Evolutionary conservation across 1,140 invertebrate species (phyloP).

Genomic region (Phthorimaea operculella): DNA sequence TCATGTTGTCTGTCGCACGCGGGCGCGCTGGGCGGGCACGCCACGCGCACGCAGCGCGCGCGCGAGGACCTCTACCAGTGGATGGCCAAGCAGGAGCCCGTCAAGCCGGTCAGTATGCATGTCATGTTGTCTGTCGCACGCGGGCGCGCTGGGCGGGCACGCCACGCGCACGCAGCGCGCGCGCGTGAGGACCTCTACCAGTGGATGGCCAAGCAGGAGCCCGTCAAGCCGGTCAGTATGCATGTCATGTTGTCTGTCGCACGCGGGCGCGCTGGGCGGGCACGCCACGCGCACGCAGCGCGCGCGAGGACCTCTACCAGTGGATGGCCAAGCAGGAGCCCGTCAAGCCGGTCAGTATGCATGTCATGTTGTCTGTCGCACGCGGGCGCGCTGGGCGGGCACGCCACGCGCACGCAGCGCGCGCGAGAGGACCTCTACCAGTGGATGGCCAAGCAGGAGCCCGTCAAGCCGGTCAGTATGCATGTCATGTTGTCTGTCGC

Average conservation of each 20-base stretch:
- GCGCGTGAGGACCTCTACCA: slow-evolving; percentile 89
- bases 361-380: slow-evolving; percentile 39
- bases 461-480: slow-evolving; percentile 61
- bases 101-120: slow-evolving; percentile 60
- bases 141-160: slow-evolving; percentile 33
- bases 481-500: no score
- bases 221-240: slow-evolving; percentile 61
- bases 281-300: slow-evolving; percentile 46
- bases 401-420: slow-evolving; percentile 45
- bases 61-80: slow-evolving; percentile 93
- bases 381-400: slow-evolving; percentile 53
- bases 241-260: no score
- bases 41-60: slow-evolving; percentile 48
- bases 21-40: slow-evolving; percentile 54
- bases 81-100: slow-evolving; percentile 92
- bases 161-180: slow-evolving; percentile 46
- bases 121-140: slow-evolving; percentile 45
- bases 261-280: slow-evolving; percentile 33
- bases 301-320: slow-evolving; percentile 87
- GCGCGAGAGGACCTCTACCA: slow-evolving; percentile 87
- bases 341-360: slow-evolving; percentile 60
- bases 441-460: slow-evolving; percentile 95
- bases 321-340: slow-evolving; percentile 95
- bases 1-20: slow-evolving; percentile 43
- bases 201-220: slow-evolving; percentile 95